Percentiles rank a stretch among this genome's conserved stretches.
Evolutionary conservation across 2,113 vertebrate genomes (phyloP).

Genomic region (Raja brachyura): DNA sequence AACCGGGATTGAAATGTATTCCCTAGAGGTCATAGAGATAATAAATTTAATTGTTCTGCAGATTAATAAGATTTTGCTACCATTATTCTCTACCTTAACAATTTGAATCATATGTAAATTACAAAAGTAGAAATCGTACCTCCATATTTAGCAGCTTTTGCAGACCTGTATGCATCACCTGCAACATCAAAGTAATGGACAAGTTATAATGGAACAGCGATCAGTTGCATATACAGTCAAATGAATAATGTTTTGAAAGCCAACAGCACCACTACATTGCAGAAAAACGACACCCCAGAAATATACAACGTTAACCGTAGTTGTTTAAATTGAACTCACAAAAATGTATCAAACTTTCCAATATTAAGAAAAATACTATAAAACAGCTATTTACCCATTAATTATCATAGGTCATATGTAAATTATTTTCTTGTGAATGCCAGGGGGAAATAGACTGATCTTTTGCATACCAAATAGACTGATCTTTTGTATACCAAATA

Average conservation of each 20-base stretch:
- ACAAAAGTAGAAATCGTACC: background rate
- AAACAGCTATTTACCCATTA: background rate
- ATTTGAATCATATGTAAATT: background rate
- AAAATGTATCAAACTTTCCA: background rate
- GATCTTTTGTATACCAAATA: background rate
- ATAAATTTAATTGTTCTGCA: background rate
- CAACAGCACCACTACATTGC: background rate
- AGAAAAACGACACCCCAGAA: background rate
- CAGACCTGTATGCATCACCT: background rate
- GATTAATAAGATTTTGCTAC: background rate
- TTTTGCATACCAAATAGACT: background rate
- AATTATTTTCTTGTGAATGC: background rate
- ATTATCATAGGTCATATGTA: background rate
- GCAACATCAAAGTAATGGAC: background rate
- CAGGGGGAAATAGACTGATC: too few relatives aligned
- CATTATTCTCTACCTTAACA: background rate
- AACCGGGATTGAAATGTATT: background rate
- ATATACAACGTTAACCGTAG: background rate
- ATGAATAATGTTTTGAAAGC: background rate
- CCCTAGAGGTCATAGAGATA: background rate
- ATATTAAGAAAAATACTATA: background rate
- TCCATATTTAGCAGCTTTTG: conserved; percentile 20
- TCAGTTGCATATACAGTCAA: too few relatives aligned
- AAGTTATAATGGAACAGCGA: background rate
- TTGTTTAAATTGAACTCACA: background rate